Percentiles rank a stretch among this genome's conserved stretches.
phyloP scores from a whole-genome alignment of 2,888 invertebrate species.

The Leistus spinibarbis region DNA sequence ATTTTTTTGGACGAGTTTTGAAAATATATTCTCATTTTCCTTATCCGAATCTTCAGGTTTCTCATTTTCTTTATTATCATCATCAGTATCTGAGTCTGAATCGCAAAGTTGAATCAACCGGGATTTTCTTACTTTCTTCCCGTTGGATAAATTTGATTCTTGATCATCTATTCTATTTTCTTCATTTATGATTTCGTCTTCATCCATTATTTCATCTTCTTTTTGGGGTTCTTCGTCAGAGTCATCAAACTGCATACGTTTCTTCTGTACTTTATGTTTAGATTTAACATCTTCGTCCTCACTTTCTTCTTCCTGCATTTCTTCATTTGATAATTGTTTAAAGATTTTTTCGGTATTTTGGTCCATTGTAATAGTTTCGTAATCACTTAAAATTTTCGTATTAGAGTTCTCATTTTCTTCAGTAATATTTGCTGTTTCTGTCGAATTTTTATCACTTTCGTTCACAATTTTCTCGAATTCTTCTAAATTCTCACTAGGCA shows the following conservation, averaged over 20 bases:
- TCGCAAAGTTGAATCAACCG: slow-evolving; percentile 1
- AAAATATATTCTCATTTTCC: no score
- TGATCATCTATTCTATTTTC: neutral
- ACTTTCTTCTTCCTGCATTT: slow-evolving; percentile 38
- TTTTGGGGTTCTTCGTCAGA: neutral
- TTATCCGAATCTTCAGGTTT: neutral
- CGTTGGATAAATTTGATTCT: neutral
- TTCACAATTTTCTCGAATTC: neutral
- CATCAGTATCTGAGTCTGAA: slow-evolving; percentile 4
- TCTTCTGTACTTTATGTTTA: slow-evolving; percentile 1
- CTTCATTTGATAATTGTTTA: neutral
- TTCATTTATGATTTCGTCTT: slow-evolving; percentile 43
- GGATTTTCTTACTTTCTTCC: neutral
- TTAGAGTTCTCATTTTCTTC: neutral
- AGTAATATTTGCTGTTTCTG: neutral
- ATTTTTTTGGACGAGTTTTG: no score
- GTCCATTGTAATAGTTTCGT: neutral
- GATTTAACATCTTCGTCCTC: slow-evolving; percentile 32
- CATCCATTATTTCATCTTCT: slow-evolving; percentile 32
- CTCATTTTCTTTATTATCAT: slow-evolving; percentile 3
- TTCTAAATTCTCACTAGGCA: neutral
- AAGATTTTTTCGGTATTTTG: neutral
- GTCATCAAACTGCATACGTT: neutral
- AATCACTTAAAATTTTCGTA: neutral
- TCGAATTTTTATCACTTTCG: neutral